Conservation (phyloP, 2,888 invertebrate species). For the Lepidonotus clava region DNA sequence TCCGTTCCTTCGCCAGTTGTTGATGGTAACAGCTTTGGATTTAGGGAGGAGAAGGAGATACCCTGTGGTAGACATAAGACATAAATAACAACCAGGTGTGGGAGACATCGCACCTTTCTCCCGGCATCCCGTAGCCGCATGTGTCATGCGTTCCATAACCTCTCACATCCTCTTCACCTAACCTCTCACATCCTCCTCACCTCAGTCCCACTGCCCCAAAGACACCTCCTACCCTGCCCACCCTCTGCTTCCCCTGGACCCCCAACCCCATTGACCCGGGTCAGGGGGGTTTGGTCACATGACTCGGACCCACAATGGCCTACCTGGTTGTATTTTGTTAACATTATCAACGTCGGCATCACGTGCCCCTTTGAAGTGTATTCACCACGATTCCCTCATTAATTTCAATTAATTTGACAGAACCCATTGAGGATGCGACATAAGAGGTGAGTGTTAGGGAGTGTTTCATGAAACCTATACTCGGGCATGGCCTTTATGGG, state of each 20-base stretch:
- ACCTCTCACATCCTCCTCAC: background rate
- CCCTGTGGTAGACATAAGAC: background rate
- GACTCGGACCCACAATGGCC: background rate
- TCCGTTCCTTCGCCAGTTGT: too few relatives aligned
- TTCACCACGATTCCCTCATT: slow-evolving; percentile 27
- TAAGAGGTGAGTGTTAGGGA: background rate
- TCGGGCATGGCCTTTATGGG: slow-evolving; percentile 2
- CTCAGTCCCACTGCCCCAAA: background rate
- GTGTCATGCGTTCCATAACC: slow-evolving; percentile 6
- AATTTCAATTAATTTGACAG: slow-evolving; percentile 54
- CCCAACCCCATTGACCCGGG: slow-evolving; percentile 4
- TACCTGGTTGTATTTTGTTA: slow-evolving; percentile 49
- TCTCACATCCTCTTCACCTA: slow-evolving; percentile 6
- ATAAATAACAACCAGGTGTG: slow-evolving; percentile 31
- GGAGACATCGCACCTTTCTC: background rate
- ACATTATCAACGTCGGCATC: slow-evolving; percentile 35
- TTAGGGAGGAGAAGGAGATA: background rate
- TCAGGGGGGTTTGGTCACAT: background rate
- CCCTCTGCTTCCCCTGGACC: background rate
- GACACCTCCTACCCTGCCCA: background rate
- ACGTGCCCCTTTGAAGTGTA: slow-evolving; percentile 36
- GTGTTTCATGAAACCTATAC: slow-evolving; percentile 43
- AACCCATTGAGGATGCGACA: slow-evolving; percentile 32
- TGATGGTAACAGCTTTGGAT: too few relatives aligned
- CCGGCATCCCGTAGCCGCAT: background rate